Evolutionary conservation across 2,888 invertebrate genomes (phyloP), one percentile per base, ranked within the genome.

Genomic region (Yponomeuta cagnagella): DNA sequence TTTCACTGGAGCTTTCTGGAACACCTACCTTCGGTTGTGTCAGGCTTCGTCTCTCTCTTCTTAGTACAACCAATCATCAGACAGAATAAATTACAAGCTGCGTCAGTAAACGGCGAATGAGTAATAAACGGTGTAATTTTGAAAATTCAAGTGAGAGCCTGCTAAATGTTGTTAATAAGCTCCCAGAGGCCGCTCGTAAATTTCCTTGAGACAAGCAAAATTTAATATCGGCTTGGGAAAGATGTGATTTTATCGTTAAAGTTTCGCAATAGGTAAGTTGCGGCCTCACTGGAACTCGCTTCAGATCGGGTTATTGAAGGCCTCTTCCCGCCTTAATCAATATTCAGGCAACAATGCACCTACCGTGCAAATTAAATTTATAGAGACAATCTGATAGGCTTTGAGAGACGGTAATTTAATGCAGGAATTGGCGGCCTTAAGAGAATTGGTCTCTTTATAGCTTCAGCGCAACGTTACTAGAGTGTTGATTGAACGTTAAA

Each of bases 241-340:
- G 84, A 84, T 83, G 85, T 87, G 87, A 88, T 89, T 88, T 86
- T 85, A 82, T 69, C 84, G 80, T 77, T 80, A 79, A 90, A 89
- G 85, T 90, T 90, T 85, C 79, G 82, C 84, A 87, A 89, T 88
- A 88, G 88, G 86, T 89, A 85, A 83, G 82, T 80, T 83, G 85
- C 78, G 74, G 79, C 75, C 79, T 82, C 82, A 84, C 84, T 85
- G 83, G 78, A 79, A 81, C 77, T 79, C 77, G 77, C 75, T 83
- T 82, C 79, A 79, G 83, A 82, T 84, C 76, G 75, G 80, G 80
- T 83, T 87, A 86, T 84, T 82, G 82, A 86, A 83, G 82, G 81
- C 77, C 82, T 81, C 78, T 84, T 83, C 81, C 76, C 79, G 76
- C 80, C 80, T 85, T 83, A 87, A 88, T 87, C 84, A 86, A 84